Percentiles rank a stretch among this genome's conserved stretches.
Evolutionary conservation across 2,888 invertebrate genomes (phyloP).

Genomic region (Lampropteryx suffumata): DNA sequence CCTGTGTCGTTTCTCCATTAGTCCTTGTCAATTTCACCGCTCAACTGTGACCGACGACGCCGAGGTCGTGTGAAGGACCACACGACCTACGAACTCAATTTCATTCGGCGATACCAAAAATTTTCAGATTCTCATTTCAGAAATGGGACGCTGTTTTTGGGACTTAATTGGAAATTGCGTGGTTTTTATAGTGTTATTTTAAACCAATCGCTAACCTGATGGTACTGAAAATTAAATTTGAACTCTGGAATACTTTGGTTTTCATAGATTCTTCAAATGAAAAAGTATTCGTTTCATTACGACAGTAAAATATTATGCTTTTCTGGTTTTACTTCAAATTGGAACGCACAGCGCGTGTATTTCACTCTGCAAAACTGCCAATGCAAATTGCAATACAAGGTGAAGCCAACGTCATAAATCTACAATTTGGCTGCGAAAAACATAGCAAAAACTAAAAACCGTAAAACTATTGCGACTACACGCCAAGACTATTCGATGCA

Average conservation of each 20-base stretch:
- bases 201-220: no score
- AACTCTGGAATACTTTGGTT: no score
- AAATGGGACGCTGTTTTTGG: slow-evolving; percentile 14
- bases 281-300: not conserved
- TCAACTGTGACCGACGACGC: not conserved
- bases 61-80: slow-evolving; percentile 10
- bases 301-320: slow-evolving; percentile 1
- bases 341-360: not conserved
- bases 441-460: slow-evolving; percentile 16
- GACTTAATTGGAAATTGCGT: slow-evolving; percentile 20
- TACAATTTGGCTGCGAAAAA: slow-evolving; percentile 20
- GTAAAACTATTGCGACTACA: slow-evolving; percentile 19
- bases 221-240: no score
- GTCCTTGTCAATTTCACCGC: not conserved
- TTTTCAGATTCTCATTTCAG: no score
- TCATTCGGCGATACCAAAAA: no score
- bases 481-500: slow-evolving; percentile 10
- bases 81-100: slow-evolving; percentile 11
- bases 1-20: slow-evolving; percentile 5
- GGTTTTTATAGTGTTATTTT: not conserved
- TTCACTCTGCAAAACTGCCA: slow-evolving; percentile 2
- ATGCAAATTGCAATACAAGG: slow-evolving; percentile 15
- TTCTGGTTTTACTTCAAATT: slow-evolving; percentile 12
- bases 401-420: slow-evolving; percentile 9
- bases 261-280: not conserved